Evolutionary conservation across 2,113 vertebrate species (phyloP).

Genomic region (Ivindomyrus marchei): DNA sequence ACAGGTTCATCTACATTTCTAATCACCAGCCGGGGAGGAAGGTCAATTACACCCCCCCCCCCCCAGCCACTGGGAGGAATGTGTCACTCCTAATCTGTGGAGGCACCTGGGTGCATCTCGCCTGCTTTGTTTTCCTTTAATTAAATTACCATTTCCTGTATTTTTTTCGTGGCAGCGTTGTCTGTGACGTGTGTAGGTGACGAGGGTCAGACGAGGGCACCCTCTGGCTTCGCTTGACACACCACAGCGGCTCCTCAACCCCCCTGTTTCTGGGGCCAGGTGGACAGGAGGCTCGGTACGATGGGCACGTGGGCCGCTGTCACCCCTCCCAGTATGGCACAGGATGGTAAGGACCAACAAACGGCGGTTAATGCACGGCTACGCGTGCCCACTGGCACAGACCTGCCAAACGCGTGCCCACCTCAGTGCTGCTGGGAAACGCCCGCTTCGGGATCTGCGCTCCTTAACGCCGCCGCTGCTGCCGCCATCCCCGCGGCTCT

Average conservation of each 20-base stretch:
- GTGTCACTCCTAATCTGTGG: neutral
- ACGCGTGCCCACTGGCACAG: neutral
- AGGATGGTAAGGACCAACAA: neutral
- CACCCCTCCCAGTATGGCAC: neutral
- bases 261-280: neutral
- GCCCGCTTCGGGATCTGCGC: neutral
- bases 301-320: neutral
- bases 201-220: neutral
- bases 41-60: conserved; percentile 20
- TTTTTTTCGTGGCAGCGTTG: neutral
- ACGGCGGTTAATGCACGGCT: neutral
- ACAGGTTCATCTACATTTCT: conserved; percentile 25
- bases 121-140: neutral
- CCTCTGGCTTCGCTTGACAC: neutral
- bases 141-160: conserved; percentile 5
- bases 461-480: neutral
- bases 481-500: neutral
- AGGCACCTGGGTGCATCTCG: neutral
- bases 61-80: neutral
- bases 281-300: neutral
- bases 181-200: neutral
- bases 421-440: neutral
- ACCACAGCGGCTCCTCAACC: neutral
- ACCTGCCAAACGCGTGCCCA: neutral
- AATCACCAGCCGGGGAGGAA: conserved; percentile 26